Base-by-base conservation (phyloP, 2,888 invertebrate species). In the Tuta absoluta region DNA sequence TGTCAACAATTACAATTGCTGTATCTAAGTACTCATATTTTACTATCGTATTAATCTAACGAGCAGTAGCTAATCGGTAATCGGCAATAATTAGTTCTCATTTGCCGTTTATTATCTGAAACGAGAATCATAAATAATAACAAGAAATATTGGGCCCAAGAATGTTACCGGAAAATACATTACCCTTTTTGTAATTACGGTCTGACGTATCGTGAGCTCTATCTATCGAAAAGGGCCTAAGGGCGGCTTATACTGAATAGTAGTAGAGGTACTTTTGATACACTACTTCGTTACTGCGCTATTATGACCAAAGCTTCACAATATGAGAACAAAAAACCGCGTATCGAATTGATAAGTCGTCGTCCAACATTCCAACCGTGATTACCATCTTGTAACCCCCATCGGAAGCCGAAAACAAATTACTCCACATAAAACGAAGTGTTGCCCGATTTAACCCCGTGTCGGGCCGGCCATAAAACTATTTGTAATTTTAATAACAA, bases 381-480 rank as follows among this genome's bases (percentile, higher is more conserved):
- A 83, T 82, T 82, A 80, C 80, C 79, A 82, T 81, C 77, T 74
- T 68, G 63, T 64, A 73, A 74, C 67, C 68, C 74, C 75, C 75
- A 78, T 81, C 81, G 78, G 84, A 81, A 86, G 83, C 83, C 81
- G 77, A 82, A 85, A 83, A 84, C 76, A 84, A 85, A 85, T 85
- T 83, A 79, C 78, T 78, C 74, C 77, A 78, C 77, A 73, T 74
- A 72, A 75, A 70, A 65, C 65, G 63, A 67, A 66, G 72, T 71
- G 72, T 73, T 65, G 68, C 71, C 68, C 74, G 72, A 75, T 70
- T 69, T 74, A 73, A 71, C 64, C 69, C 73, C 70, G 67, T 66
- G 68, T 70, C 68, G 71, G 67, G 65, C 65, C 69, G 68, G 74
- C 72, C 73, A 77, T 77, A 69, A 71, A 71, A 69, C 67, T 69